These are phyloP conservation scores for Mormyrus lacerda DNA, from an alignment of 2,113 vertebrate species.

Conservation along the genomic window DNA sequence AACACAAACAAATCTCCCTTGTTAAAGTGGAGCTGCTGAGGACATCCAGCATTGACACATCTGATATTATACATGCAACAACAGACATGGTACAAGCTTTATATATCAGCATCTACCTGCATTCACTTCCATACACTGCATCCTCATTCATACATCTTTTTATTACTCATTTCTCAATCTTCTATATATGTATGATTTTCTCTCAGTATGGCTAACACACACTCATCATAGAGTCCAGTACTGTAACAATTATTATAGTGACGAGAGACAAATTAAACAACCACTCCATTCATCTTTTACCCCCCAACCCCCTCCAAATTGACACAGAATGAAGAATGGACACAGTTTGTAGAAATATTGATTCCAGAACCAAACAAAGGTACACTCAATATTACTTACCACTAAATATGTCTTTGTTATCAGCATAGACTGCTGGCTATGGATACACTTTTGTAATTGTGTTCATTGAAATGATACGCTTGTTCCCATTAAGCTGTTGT, in stretches of 20 bases:
- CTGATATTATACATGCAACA: constrained; percentile 18
- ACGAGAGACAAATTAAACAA: constrained; percentile 60
- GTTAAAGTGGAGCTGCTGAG: constrained; percentile 10
- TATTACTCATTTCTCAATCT: constrained; percentile 59
- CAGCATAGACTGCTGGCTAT: constrained; percentile 59
- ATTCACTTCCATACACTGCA: constrained; percentile 40
- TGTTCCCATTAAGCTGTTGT: constrained; percentile 62
- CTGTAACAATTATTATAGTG: constrained; percentile 69
- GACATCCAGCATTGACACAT: constrained; percentile 41
- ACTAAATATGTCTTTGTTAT: constrained; percentile 78
- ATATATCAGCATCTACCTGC: constrained; percentile 33
- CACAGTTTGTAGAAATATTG: constrained; percentile 71
- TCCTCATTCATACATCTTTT: constrained; percentile 58
- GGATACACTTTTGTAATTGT: constrained; percentile 65
- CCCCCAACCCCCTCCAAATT: constrained; percentile 52
- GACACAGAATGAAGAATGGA: constrained; percentile 77
- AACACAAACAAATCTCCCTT: constrained; percentile 24
- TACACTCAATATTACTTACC: constrained; percentile 77
- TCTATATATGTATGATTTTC: constrained; percentile 63
- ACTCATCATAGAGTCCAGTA: constrained; percentile 57
- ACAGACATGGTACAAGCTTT: constrained; percentile 18
- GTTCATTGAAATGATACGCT: constrained; percentile 71
- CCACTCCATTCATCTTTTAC: constrained; percentile 63
- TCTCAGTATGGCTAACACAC: constrained; percentile 52
- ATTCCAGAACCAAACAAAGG: constrained; percentile 75